Evolutionary conservation across 2,888 invertebrate genomes (phyloP).

Genomic region (Hirtodrosophila duncani): DNA sequence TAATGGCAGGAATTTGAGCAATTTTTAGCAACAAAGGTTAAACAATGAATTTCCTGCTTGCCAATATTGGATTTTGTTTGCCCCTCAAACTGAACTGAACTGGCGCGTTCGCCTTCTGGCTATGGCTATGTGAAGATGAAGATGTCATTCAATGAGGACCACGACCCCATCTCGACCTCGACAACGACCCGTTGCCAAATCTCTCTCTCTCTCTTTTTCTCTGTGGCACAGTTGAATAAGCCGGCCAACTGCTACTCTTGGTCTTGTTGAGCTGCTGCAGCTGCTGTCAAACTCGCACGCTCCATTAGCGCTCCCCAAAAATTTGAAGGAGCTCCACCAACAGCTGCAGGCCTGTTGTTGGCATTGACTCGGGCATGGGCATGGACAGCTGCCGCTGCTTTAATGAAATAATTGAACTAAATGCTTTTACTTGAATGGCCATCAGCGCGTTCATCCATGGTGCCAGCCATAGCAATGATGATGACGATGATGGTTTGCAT

Average conservation of each 20-base stretch:
- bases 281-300: conserved; percentile 61
- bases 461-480: background rate
- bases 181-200: conserved; percentile 17
- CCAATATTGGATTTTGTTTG: conserved; percentile 65
- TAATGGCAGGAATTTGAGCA: conserved; percentile 71
- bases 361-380: conserved; percentile 21
- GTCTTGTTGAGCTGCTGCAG: conserved; percentile 12
- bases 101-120: background rate
- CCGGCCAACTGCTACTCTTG: conserved; percentile 39
- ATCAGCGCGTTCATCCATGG: conserved; percentile 12
- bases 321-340: conserved; percentile 23
- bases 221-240: conserved; percentile 62
- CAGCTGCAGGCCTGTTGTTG: conserved; percentile 6
- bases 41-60: conserved; percentile 67
- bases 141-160: conserved; percentile 35
- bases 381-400: conserved; percentile 22
- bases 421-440: conserved; percentile 32
- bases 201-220: too few species aligned
- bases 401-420: conserved; percentile 66
- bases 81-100: conserved; percentile 6
- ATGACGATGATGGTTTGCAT: conserved; percentile 11
- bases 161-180: background rate
- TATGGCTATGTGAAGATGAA: conserved; percentile 11
- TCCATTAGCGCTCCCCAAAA: conserved; percentile 66
- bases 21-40: conserved; percentile 73